These are phyloP conservation scores for Odontophorus gujanensis DNA, from an alignment of 2,113 vertebrate genomes.

Conservation along the genomic window DNA sequence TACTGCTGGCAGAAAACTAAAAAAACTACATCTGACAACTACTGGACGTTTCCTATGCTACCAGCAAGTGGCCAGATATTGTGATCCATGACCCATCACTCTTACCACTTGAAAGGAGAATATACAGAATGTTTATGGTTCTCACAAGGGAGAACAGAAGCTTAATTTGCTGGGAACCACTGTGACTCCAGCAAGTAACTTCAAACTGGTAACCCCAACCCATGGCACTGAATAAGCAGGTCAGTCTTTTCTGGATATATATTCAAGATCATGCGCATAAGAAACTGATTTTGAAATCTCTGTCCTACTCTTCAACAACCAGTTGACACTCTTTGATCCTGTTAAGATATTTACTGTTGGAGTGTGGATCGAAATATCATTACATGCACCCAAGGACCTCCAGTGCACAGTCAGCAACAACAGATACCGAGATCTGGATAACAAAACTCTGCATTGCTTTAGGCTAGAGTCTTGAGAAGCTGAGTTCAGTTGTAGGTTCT, in stretches of 20 bases:
- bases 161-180: neutral
- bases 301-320: neutral
- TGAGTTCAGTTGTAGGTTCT: neutral
- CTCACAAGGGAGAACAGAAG: neutral
- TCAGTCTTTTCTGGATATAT: neutral
- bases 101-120: neutral
- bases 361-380: neutral
- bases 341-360: neutral
- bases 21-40: neutral
- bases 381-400: neutral
- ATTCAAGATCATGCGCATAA: neutral
- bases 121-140: neutral
- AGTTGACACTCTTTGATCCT: neutral
- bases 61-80: accelerated
- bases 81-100: too few relatives aligned
- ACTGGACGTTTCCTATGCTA: neutral
- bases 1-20: neutral
- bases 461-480: neutral
- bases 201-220: neutral
- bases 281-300: neutral
- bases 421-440: neutral
- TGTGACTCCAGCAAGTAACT: neutral
- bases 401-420: neutral
- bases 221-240: neutral
- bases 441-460: neutral